These are phyloP conservation scores for Semaprochilodus insignis DNA, from an alignment of 2,797 vertebrate species.

Conservation along the genomic window DNA sequence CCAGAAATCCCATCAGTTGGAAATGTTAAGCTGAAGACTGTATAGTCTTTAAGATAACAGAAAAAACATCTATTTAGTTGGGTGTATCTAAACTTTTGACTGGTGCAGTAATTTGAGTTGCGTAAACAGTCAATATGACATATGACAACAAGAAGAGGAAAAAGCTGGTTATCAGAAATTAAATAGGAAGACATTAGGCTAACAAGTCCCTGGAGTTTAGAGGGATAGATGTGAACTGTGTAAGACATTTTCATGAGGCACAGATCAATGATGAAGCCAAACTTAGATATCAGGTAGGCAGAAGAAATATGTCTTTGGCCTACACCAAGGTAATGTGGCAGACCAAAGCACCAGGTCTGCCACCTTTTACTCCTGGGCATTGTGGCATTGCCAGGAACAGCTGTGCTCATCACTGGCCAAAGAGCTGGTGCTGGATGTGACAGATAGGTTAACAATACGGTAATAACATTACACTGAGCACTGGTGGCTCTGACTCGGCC, in stretches of 20 bases:
- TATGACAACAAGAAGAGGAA: background rate
- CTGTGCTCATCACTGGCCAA: background rate
- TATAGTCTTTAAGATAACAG: no score
- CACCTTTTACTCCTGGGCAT: background rate
- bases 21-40: no score
- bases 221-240: conserved; percentile 12
- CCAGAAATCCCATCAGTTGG: no score
- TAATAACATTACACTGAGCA: conserved; percentile 6
- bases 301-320: conserved; percentile 13
- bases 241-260: conserved; percentile 12
- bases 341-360: background rate
- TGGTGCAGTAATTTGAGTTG: background rate
- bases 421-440: background rate
- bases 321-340: conserved; percentile 3
- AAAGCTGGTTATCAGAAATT: background rate
- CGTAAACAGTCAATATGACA: background rate
- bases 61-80: no score
- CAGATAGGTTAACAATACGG: conserved; percentile 16
- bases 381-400: conserved; percentile 19
- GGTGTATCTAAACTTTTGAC: no score
- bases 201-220: conserved; percentile 9
- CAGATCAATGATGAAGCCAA: conserved; percentile 18
- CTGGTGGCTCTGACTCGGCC: background rate
- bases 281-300: conserved; percentile 9
- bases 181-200: conserved; percentile 1